Conservation (phyloP, 2,113 vertebrate species). For the Pomatorhinus ruficollis region DNA sequence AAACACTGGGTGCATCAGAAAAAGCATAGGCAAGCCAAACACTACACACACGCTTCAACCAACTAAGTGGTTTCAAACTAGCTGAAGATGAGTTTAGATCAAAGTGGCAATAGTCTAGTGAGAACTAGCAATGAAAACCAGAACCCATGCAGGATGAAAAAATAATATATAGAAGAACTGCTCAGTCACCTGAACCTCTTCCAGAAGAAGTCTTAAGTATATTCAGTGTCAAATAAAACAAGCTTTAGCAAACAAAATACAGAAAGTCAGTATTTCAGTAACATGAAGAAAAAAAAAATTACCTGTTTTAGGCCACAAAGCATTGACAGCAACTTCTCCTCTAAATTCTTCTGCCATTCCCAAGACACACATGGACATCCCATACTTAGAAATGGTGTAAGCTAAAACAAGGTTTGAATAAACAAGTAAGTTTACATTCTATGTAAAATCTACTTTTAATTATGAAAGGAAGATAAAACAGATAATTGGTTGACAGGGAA, state of each 20-base stretch:
- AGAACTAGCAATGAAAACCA: background rate
- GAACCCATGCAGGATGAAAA: background rate
- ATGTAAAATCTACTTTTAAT: background rate
- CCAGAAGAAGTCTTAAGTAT: background rate
- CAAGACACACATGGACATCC: conserved; percentile 98
- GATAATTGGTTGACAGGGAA: background rate
- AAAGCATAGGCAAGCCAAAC: background rate
- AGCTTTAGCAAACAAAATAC: background rate
- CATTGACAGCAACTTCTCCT: conserved; percentile 94
- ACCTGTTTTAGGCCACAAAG: conserved; percentile 97
- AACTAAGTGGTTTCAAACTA: background rate
- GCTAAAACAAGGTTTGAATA: conserved; percentile 73
- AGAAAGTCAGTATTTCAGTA: background rate
- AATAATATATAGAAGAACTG: background rate
- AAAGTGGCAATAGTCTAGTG: background rate
- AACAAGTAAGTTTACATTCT: background rate
- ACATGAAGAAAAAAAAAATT: background rate
- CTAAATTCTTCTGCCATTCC: conserved; percentile 98
- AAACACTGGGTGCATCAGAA: background rate
- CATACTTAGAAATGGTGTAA: conserved; percentile 97
- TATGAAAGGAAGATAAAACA: background rate
- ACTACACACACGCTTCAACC: background rate
- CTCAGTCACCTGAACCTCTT: background rate
- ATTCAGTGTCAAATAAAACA: background rate
- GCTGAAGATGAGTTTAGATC: background rate